Evolutionary conservation across 2,113 vertebrate genomes (phyloP).

Genomic region (Saguinus midas): DNA sequence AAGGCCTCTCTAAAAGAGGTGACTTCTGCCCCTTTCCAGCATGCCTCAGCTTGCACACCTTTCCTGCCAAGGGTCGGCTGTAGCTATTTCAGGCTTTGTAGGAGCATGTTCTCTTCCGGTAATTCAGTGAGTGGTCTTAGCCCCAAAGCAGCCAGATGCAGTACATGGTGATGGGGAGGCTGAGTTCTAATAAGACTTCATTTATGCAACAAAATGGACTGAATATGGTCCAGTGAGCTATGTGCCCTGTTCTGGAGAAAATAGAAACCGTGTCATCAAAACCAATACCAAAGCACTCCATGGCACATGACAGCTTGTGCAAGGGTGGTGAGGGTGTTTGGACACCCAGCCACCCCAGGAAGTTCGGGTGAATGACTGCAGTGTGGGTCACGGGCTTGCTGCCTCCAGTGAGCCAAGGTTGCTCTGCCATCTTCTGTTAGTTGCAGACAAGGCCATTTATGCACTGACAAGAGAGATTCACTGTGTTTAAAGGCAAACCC

Average conservation of each 20-base stretch:
- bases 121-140: rapidly evolving
- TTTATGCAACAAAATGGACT: neutral
- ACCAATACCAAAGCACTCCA: rapidly evolving
- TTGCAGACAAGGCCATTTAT: neutral
- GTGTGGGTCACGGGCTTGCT: no score
- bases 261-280: neutral
- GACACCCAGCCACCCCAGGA: neutral
- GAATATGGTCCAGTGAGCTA: neutral
- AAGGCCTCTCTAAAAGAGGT: neutral
- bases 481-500: neutral
- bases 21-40: rapidly evolving
- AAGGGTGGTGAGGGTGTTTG: neutral
- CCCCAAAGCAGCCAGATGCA: neutral
- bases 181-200: neutral
- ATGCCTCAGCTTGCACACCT: rapidly evolving
- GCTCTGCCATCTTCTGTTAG: neutral
- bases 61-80: rapidly evolving
- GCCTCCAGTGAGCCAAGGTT: rapidly evolving
- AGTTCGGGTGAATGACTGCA: no score
- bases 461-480: neutral
- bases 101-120: neutral
- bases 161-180: rapidly evolving
- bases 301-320: neutral
- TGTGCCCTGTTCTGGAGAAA: neutral
- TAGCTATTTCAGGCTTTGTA: neutral